These are phyloP conservation scores for Polyploca ridens DNA, from an alignment of 2,888 invertebrate species.

Conservation along the genomic window DNA sequence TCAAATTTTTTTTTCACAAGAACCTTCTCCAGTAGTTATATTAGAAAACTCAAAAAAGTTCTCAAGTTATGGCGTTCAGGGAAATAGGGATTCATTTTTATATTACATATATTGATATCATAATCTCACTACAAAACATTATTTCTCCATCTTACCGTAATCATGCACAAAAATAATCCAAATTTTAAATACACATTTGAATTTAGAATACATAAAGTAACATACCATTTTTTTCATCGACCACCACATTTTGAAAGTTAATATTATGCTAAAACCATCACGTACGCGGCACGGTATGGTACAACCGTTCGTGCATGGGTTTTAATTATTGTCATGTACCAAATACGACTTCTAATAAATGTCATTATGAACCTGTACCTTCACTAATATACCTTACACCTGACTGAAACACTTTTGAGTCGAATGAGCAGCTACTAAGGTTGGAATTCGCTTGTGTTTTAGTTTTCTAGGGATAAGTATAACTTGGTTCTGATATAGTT, in stretches of 20 bases:
- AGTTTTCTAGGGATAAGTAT: slow-evolving; percentile 17
- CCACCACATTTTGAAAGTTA: slow-evolving; percentile 65
- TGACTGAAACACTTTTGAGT: slow-evolving; percentile 19
- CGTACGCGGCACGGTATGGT: slow-evolving; percentile 78
- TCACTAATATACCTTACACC: slow-evolving; percentile 41
- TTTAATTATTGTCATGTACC: slow-evolving; percentile 84
- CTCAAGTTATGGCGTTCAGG: too few relatives aligned
- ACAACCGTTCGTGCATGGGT: slow-evolving; percentile 81
- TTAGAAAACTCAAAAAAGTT: too few relatives aligned
- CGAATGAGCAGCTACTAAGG: slow-evolving; percentile 29
- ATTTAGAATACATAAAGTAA: not conserved
- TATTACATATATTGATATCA: too few relatives aligned
- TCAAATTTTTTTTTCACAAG: too few relatives aligned
- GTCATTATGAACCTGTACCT: slow-evolving; percentile 78
- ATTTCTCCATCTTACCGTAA: not conserved
- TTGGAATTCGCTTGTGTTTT: slow-evolving; percentile 25
- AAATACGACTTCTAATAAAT: slow-evolving; percentile 83
- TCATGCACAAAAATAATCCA: not conserved
- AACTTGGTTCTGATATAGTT: slow-evolving; percentile 67
- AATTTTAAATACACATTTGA: not conserved
- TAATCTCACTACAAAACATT: not conserved
- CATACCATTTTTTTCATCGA: slow-evolving; percentile 43
- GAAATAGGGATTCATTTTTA: too few relatives aligned
- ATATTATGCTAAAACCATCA: slow-evolving; percentile 73
- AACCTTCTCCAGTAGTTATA: too few relatives aligned